Evolutionary conservation across 2,113 vertebrate species (phyloP), one percentile per base, ranked within the genome.

Genomic region (Marcusenius ussheri): DNA sequence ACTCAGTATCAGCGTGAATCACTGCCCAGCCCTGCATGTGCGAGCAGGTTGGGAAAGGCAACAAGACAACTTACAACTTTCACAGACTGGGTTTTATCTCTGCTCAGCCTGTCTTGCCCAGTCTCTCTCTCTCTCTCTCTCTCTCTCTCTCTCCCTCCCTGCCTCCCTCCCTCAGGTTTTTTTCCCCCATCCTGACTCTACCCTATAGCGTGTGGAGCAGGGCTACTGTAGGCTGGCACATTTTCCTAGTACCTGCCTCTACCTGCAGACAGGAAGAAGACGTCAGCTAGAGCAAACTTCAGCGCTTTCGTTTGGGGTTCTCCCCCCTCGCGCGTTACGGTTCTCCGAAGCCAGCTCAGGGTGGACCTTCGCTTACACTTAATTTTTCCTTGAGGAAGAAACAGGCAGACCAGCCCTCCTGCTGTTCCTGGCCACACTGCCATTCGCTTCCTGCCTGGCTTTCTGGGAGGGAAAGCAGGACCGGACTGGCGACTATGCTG

Each of bases 241-340:
- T 90, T 83, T 89, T 80, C 90, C 80, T 87, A 88, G 89, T 89
- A 91, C 89, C 88, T 90, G 91, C 90, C 88, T 46, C 27, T 91
- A 91, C 91, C 91, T 90, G 91, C 89, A 87, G 58, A 56, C 42
- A 47, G 39, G 45, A 88, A 31, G 51, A 7, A 4, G 49, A 83
- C 77, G 46, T 66, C 42, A 24, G 66, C 27, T 19, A 87, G 50
- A 21, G 31, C 27, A 85, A 84, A 84, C 31, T 42, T 90, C 35
- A 62, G 66, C 35, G 5, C 7, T 49, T 53, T 6, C 11, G 8
- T 84, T 6, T 56, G 77, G 87, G 70, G 47, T 87, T 88, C 56
- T 83, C 47, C 24, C 24, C 39, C 47, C 74, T 83, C 35, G 83
- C 13, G 9, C 35, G 58, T 3, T 39, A 15, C 0, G 11, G 3